phyloP scores from a whole-genome alignment of 2,888 invertebrate genomes.

The Caenorhabditis japonica region DNA sequence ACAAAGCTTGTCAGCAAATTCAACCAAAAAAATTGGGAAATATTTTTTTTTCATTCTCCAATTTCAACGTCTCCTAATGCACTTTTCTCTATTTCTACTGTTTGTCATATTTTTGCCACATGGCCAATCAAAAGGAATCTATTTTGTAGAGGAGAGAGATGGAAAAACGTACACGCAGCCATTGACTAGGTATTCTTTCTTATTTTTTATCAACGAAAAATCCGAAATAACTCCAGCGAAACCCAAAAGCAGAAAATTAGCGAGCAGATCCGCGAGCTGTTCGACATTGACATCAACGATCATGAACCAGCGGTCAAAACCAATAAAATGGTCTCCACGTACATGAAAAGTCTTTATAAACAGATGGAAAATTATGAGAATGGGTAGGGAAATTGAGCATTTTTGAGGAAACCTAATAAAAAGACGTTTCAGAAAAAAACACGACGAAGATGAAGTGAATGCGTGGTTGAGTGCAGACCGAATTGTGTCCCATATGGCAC shows the following conservation, averaged over 20 bases:
- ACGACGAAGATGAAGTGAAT: conserved; percentile 34
- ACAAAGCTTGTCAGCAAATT: conserved; percentile 56
- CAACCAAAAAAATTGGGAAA: conserved; percentile 13
- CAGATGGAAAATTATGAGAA: conserved; percentile 42
- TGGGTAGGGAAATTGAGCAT: conserved; percentile 23
- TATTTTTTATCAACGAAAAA: background rate
- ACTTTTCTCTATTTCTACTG: conserved; percentile 3
- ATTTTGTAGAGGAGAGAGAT: conserved; percentile 43
- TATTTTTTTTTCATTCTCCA: conserved; percentile 17
- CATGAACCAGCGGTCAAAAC: conserved; percentile 5
- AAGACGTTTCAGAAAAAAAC: conserved; percentile 78
- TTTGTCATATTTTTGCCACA: conserved; percentile 2
- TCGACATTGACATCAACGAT: conserved; percentile 40
- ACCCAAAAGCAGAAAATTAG: conserved; percentile 16
- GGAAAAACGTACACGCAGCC: conserved; percentile 50
- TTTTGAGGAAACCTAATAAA: background rate
- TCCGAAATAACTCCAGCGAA: conserved; percentile 10
- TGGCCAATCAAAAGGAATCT: conserved; percentile 30
- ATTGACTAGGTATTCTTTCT: conserved; percentile 25
- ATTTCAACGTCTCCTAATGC: conserved; percentile 14
- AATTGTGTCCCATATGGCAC: conserved; percentile 35
- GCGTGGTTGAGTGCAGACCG: conserved; percentile 44
- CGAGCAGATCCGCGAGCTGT: conserved; percentile 41
- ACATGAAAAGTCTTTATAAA: conserved; percentile 43
- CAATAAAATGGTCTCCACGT: conserved; percentile 13